These are phyloP conservation scores for Drosophila insularis DNA, from an alignment of 1,140 invertebrate genomes.

Conservation along the genomic window DNA sequence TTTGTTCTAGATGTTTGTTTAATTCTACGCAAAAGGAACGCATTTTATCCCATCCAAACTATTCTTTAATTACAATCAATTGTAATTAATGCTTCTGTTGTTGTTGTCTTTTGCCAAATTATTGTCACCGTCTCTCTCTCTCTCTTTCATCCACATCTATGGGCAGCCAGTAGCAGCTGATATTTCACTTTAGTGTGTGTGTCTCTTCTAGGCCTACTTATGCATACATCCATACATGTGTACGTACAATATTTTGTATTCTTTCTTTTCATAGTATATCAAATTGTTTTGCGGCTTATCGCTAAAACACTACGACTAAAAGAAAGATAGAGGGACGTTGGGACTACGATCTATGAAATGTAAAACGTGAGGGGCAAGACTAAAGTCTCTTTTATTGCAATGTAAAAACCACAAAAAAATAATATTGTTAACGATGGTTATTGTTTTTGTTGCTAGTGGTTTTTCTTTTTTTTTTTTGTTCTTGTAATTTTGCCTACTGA, in stretches of 20 bases:
- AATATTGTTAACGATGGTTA: neutral
- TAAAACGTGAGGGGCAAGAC: neutral
- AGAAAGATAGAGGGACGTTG: neutral
- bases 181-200: constrained; percentile 22
- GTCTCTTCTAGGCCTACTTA: neutral
- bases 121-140: neutral
- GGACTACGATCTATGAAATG: no score
- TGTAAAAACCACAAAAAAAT: constrained; percentile 11
- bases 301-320: neutral
- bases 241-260: neutral
- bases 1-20: neutral
- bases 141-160: neutral
- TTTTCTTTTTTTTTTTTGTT: neutral
- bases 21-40: neutral
- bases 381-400: constrained; percentile 1
- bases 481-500: neutral
- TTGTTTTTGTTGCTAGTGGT: neutral
- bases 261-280: neutral
- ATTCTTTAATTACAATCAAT: constrained; percentile 32
- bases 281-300: constrained; percentile 11
- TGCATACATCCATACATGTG: no score
- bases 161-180: constrained; percentile 30
- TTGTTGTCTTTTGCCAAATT: neutral
- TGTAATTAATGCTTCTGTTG: neutral
- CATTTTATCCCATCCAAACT: neutral